phyloP scores from a whole-genome alignment of 2,797 vertebrate genomes.

The Cichlasoma orientale region DNA sequence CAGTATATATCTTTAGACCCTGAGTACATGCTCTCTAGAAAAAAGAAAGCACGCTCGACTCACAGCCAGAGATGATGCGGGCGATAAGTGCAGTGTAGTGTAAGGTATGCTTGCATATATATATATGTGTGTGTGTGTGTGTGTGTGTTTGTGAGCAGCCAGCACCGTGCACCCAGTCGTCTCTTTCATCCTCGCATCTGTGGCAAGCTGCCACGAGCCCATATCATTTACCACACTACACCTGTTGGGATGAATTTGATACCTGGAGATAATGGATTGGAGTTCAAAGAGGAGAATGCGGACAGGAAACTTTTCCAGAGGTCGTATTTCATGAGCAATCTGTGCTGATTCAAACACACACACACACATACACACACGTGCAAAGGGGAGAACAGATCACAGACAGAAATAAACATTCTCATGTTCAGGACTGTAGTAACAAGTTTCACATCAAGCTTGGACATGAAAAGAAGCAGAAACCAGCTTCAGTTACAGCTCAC shows the following conservation, averaged over 20 bases:
- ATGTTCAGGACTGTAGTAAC: background rate
- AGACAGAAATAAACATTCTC: background rate
- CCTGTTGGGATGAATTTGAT: slow-evolving; percentile 69
- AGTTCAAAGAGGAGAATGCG: slow-evolving; percentile 61
- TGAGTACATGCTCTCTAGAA: slow-evolving; percentile 21
- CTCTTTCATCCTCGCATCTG: slow-evolving; percentile 60
- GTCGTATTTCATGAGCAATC: slow-evolving; percentile 62
- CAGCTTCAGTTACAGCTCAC: background rate
- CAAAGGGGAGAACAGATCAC: background rate
- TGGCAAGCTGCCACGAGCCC: slow-evolving; percentile 62
- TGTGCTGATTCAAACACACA: slow-evolving; percentile 23
- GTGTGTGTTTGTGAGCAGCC: slow-evolving; percentile 30
- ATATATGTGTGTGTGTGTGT: background rate
- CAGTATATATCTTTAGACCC: slow-evolving; percentile 8
- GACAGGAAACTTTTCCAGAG: slow-evolving; percentile 65
- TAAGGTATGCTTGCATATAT: background rate
- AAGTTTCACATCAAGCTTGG: slow-evolving; percentile 19
- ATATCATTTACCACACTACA: slow-evolving; percentile 62
- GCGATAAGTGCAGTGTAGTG: slow-evolving; percentile 28
- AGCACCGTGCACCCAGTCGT: slow-evolving; percentile 31
- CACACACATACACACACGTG: background rate
- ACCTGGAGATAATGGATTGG: slow-evolving; percentile 67
- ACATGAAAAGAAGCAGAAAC: background rate
- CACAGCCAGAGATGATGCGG: slow-evolving; percentile 47
- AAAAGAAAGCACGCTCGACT: slow-evolving; percentile 11